phyloP scores from a whole-genome alignment of 1,140 invertebrate species.

The Eriocheir sinensis region DNA sequence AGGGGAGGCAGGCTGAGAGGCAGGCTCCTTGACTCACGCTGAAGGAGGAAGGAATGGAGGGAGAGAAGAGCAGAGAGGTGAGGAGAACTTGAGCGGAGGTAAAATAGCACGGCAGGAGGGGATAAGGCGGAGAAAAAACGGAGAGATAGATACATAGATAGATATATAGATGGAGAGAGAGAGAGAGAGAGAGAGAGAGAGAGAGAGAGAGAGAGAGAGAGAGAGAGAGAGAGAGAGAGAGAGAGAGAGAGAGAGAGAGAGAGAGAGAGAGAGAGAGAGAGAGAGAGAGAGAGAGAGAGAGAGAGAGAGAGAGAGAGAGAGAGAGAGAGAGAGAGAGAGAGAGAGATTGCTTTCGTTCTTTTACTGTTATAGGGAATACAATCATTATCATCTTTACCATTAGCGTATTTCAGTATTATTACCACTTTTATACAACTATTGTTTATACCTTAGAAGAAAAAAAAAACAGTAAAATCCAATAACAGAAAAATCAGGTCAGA shows the following conservation, averaged over 20 bases:
- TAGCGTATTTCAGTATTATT: too few species aligned
- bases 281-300: conserved; percentile 42
- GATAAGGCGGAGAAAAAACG: not conserved
- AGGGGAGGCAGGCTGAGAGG: not conserved
- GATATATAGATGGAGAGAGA: conserved; percentile 6
- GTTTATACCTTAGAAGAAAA: too few species aligned
- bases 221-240: conserved; percentile 60
- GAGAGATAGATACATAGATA: not conserved
- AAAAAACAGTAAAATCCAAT: too few species aligned
- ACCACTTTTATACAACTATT: too few species aligned
- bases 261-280: not conserved
- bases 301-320: conserved; percentile 7
- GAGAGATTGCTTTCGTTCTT: too few species aligned
- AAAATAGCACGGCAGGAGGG: not conserved
- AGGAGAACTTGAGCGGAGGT: not conserved
- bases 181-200: conserved; percentile 32
- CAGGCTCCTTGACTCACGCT: not conserved
- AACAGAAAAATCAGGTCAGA: too few species aligned
- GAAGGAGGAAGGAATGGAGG: not conserved
- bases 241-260: conserved; percentile 33
- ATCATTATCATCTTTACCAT: too few species aligned
- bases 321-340: too few species aligned
- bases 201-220: conserved; percentile 52
- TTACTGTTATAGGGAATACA: too few species aligned
- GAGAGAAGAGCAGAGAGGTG: not conserved